These are phyloP conservation scores for Erpobdella octoculata DNA, from an alignment of 2,888 invertebrate genomes.

Conservation along the genomic window DNA sequence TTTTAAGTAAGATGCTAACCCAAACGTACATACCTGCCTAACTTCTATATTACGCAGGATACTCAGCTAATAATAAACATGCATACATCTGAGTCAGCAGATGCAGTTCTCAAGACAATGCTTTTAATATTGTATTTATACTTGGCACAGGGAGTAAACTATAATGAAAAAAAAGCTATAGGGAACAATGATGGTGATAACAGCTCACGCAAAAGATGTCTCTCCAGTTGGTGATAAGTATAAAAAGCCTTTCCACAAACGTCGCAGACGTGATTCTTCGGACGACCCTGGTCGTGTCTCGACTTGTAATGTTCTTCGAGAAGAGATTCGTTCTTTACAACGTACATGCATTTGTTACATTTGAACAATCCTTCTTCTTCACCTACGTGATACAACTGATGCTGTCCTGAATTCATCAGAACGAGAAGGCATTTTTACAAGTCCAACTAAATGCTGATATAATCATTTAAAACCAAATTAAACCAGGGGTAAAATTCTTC, in stretches of 20 bases:
- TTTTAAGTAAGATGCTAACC: too few species aligned
- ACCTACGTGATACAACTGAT: conserved; percentile 18
- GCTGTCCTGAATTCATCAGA: conserved; percentile 16
- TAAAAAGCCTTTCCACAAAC: conserved; percentile 27
- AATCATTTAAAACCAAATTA: too few species aligned
- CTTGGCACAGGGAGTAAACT: too few species aligned
- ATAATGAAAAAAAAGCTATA: not conserved
- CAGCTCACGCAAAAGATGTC: conserved; percentile 22
- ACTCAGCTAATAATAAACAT: too few species aligned
- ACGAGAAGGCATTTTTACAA: too few species aligned
- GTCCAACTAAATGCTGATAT: not conserved
- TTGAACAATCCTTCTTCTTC: conserved; percentile 17
- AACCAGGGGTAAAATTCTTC: too few species aligned
- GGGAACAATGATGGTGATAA: not conserved
- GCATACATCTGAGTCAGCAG: too few species aligned
- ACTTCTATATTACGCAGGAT: too few species aligned
- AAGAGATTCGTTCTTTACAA: conserved; percentile 13
- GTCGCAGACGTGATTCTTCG: conserved; percentile 21
- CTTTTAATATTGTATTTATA: too few species aligned
- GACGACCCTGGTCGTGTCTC: conserved; percentile 18
- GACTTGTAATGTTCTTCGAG: conserved; percentile 18
- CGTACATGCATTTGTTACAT: conserved; percentile 24
- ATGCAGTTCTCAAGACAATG: too few species aligned
- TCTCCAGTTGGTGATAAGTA: conserved; percentile 7
- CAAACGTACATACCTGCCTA: too few species aligned